Base-by-base conservation (phyloP, 2,113 vertebrate species). In the Acrocephalus arundinaceus region DNA sequence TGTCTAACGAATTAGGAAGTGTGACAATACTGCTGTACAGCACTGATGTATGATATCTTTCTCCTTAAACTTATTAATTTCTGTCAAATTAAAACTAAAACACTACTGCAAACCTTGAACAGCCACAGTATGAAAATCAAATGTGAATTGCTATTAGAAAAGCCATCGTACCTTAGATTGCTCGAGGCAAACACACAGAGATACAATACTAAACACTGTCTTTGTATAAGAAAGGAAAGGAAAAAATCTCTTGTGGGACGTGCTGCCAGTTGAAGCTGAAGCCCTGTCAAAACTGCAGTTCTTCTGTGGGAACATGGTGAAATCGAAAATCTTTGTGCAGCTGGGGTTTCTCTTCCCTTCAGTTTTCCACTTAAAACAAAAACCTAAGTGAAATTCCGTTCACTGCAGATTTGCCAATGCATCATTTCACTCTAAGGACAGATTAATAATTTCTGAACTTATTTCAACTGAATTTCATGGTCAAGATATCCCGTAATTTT, bases 1-100 rank as follows among this genome's bases (percentile, higher is more conserved):
- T 98, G 97, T 98, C 97, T 98, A 97, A 97, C 21, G 79, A 98
- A 98, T 98, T 97, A 97, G 93, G 96, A 80, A 94, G 88, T 97
- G 96, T 98, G 97, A 96, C 96, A 96, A 85, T 94, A 96, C 85
- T 4, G 11, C 81, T 95, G 83, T 97, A 90, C 85, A 54, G 87
- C 37, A 49, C 90, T 39, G 43, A 95, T 93, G 90, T 96, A 96
- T 58, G 85, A 93, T 97, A 95, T 95, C 95, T 97, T 95, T 91
- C 94, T 85, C 46, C 91, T 96, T 96, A 97, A 95, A 95, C 76
- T 97, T 98, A 98, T 88, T 98, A 97, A 97, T 98, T 97, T 97
- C 96, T 97, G 96, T 95, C 97, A 97, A 97, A 97, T 97, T 98
- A 97, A 97, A 98, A 94, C 79, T 83, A 96, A 92, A 96, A 89